These are phyloP conservation scores for Pollenia amentaria DNA, from an alignment of 2,888 invertebrate species.

Conservation along the genomic window DNA sequence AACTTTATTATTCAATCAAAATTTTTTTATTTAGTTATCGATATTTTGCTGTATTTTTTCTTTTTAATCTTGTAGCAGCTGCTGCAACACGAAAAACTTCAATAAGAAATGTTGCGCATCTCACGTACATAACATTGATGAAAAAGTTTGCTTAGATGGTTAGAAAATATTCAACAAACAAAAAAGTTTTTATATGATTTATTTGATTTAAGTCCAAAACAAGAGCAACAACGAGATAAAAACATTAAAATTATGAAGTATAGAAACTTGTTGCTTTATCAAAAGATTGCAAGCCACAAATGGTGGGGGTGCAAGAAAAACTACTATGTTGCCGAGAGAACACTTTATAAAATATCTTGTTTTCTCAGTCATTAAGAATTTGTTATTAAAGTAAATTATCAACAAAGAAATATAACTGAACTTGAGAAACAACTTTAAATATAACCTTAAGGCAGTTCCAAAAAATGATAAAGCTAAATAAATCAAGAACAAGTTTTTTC, in stretches of 20 bases:
- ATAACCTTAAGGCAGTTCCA: too few species aligned
- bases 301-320: neutral
- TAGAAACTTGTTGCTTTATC: constrained; percentile 43
- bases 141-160: constrained; percentile 26
- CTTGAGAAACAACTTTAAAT: too few species aligned
- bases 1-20: constrained; percentile 62
- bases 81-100: neutral
- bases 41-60: constrained; percentile 49
- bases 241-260: neutral
- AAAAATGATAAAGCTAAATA: too few species aligned
- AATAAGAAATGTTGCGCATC: neutral
- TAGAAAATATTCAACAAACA: constrained; percentile 5
- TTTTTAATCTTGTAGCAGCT: constrained; percentile 7
- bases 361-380: too few species aligned
- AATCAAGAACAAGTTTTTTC: too few species aligned
- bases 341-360: too few species aligned
- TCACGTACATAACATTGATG: constrained; percentile 33
- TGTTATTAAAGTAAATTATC: too few species aligned
- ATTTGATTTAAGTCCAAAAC: constrained; percentile 17
- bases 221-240: neutral
- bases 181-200: constrained; percentile 56
- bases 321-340: too few species aligned
- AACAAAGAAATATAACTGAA: too few species aligned
- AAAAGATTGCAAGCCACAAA: neutral
- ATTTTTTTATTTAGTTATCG: constrained; percentile 52